Evolutionary conservation across 2,797 vertebrate genomes (phyloP), one percentile per base, ranked within the genome.

Genomic region (Peromyscus eremicus): DNA sequence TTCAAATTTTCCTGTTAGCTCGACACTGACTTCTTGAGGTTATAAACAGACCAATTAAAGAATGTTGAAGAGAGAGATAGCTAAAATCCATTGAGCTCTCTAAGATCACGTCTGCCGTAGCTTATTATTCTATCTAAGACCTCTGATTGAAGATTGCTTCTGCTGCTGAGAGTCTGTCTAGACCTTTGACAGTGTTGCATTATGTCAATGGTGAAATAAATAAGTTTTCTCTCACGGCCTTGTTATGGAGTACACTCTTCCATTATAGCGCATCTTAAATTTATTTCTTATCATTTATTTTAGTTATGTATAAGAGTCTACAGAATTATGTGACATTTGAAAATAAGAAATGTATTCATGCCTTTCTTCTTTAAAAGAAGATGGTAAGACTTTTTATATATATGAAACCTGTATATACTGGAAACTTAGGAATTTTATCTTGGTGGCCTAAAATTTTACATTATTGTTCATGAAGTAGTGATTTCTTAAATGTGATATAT

Each of bases 231-330:
- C 23, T 85, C 14, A 77, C 34, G 85, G 2, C 3, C 62, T 87
- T 95, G 43, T 89, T 43, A 93, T 40, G 40, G 21, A 13, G 64
- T 92, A n/a, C 92, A 91, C 34, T 84, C 60, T 85, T 93, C 34
- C 55, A 57, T 70, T 80, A 19, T 32, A 87, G 79, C 17, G 34
- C 2, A 83, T 71, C 43, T 91, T 57, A 77, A 93, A 46, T 62
- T 71, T 79, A 71, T 77, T 71, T 91, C 43, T 79, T 60, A 25
- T 70, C 46, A n/a, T 60, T 8, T 70, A 77, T 70, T 71, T 94
- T 40, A 40, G 46, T 71, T 80, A 34, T 43, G 9, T 34, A 40
- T 23, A 80, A 46, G 34, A 80, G 27, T 86, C 32, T 46, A 52
- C 0, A 62, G 64, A 25, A 64, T 75, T 79, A 71, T 80, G 19